Evolutionary conservation across 2,113 vertebrate genomes (phyloP), one percentile per base, ranked within the genome.

Genomic region (Macrotus californicus): DNA sequence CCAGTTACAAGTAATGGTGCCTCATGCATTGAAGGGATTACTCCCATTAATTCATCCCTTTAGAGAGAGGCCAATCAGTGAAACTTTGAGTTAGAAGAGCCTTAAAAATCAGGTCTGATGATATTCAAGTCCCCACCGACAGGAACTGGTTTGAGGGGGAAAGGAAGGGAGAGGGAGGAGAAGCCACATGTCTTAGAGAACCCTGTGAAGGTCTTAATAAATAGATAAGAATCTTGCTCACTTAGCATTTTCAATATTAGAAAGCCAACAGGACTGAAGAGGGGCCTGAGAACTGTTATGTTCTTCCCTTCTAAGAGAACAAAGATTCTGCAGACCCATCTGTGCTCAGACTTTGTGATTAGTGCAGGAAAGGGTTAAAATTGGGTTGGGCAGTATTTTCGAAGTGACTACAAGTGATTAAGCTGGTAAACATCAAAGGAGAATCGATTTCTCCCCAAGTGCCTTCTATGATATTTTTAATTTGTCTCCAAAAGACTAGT

Each of bases 151-250:
- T 92, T 67, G 39, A 43, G n/a, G 82, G n/a, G 10, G 31, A 59
- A 19, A 81, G 56, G 31, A 70, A 5, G 19, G 12, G n/a, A 36
- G 48, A 41, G 29, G 61, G n/a, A n/a, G 70, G 75, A 85, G 66
- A 94, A 72, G 50, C 14, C 56, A 39, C 14, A 7, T 43, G 59
- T 89, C 39, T 87, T 85, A 64, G 56, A 93, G 36, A 95, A 79
- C 43, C 19, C 34, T 46, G n/a, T 12, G 8, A 93, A 67, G 94
- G 36, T 92, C 92, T 95, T 92, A 90, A 93, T 84, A 79, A 69
- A 83, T 46, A 94, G 89, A 90, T 92, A 89, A 82, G 26, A 67
- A 89, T 96, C 66, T 85, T 94, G 84, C 92, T 89, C 67, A 90
- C 12, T 91, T 88, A 85, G 84, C 84, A 92, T 93, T 97, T 95